Evolutionary conservation across 2,113 vertebrate species (phyloP).

Genomic region (Phalacrocorax aristotelis): DNA sequence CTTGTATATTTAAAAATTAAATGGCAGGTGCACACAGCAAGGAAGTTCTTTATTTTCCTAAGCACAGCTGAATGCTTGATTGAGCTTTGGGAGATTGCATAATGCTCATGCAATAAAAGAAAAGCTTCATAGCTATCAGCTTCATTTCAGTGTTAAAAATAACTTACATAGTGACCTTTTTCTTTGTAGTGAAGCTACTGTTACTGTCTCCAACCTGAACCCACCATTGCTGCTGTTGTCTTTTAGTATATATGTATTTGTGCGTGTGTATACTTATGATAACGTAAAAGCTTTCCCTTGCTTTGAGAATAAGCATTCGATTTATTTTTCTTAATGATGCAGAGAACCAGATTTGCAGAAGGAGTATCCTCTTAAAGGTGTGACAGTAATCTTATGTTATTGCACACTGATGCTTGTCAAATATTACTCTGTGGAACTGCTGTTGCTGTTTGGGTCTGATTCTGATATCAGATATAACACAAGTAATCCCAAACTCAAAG

Average conservation of each 20-base stretch:
- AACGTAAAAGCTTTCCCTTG: not conserved
- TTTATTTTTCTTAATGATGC: not conserved
- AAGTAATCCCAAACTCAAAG: not conserved
- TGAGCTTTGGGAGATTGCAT: conserved; percentile 69
- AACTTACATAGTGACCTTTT: conserved; percentile 52
- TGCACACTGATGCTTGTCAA: not conserved
- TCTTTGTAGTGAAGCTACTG: not conserved
- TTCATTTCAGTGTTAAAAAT: conserved; percentile 53
- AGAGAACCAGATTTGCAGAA: not conserved
- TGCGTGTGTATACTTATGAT: not conserved
- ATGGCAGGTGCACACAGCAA: conserved; percentile 47
- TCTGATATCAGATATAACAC: not conserved
- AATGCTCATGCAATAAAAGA: conserved; percentile 54
- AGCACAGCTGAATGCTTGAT: conserved; percentile 55
- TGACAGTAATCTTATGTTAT: not conserved
- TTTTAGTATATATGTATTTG: not conserved
- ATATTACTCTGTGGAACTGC: not conserved
- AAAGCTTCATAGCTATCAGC: conserved; percentile 35
- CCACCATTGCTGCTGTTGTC: not conserved
- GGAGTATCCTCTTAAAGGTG: not conserved
- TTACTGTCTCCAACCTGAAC: not conserved
- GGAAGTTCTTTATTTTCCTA: conserved; percentile 67
- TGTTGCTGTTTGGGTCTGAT: not conserved
- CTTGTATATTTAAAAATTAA: conserved; percentile 47
- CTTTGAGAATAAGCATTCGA: not conserved